Evolutionary conservation across 1,140 invertebrate genomes (phyloP).

Genomic region (Drosophila athabasca): DNA sequence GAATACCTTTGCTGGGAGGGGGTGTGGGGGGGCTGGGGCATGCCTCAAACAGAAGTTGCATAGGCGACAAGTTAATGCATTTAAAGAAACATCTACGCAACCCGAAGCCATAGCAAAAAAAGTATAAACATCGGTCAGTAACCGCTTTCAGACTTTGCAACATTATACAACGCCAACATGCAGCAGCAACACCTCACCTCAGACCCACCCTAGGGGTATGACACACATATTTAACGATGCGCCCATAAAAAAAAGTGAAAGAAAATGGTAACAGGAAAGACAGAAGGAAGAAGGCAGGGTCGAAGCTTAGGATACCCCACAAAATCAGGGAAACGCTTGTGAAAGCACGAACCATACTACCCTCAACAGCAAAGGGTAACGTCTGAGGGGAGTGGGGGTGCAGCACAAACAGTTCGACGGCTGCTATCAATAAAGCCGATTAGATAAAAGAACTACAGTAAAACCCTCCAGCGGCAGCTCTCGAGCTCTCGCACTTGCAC

Average conservation of each 20-base stretch:
- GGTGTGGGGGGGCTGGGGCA: too few relatives aligned
- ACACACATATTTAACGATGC: constrained; percentile 62
- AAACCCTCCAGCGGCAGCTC: too few relatives aligned
- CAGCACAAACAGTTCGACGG: constrained; percentile 23
- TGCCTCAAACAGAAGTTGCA: constrained; percentile 15
- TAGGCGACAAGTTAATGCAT: constrained; percentile 54
- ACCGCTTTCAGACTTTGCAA: constrained; percentile 60
- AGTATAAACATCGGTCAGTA: constrained; percentile 51
- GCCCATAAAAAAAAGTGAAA: constrained; percentile 52
- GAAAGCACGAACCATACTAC: too few relatives aligned
- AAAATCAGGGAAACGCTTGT: too few relatives aligned
- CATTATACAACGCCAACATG: constrained; percentile 60
- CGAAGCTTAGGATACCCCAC: too few relatives aligned
- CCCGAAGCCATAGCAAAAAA: constrained; percentile 61
- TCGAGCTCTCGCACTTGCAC: background rate
- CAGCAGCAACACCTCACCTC: too few relatives aligned
- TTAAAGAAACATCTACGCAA: constrained; percentile 60
- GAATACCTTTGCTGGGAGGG: constrained; percentile 1
- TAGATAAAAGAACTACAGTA: constrained; percentile 53
- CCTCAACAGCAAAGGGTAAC: background rate
- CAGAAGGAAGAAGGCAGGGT: constrained; percentile 5
- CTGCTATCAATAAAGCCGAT: constrained; percentile 69
- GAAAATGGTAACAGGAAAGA: constrained; percentile 32
- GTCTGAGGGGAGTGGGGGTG: constrained; percentile 2
- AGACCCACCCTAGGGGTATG: constrained; percentile 49